Percentiles rank a stretch among this genome's conserved stretches.
phyloP scores from a whole-genome alignment of 2,888 invertebrate genomes.

The Lepidocyrtinus sp. region DNA sequence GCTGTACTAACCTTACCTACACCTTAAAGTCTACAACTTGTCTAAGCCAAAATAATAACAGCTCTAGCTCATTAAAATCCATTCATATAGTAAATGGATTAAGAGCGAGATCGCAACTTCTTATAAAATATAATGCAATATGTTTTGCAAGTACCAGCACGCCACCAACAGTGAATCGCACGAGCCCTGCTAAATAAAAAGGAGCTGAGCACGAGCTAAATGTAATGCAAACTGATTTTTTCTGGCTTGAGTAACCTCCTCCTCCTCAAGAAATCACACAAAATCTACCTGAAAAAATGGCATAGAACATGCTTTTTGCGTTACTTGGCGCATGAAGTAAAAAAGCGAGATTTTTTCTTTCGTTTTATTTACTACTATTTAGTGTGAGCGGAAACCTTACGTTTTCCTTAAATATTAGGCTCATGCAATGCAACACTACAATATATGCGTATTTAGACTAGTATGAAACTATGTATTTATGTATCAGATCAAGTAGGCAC shows the following conservation, averaged over 20 bases:
- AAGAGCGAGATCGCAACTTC: background rate
- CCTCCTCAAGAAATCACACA: conserved; percentile 14
- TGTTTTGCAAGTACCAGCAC: background rate
- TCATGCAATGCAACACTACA: background rate
- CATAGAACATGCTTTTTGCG: conserved; percentile 8
- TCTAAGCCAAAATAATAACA: background rate
- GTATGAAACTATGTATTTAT: background rate
- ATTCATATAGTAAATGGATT: conserved; percentile 12
- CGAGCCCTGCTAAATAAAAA: conserved; percentile 18
- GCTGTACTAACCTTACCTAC: conserved; percentile 8
- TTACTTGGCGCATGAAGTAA: conserved; percentile 19
- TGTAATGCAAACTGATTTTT: conserved; percentile 10
- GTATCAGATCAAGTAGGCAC: too few relatives aligned
- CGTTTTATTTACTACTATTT: conserved; percentile 7
- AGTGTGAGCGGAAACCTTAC: conserved; percentile 9
- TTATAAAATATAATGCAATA: background rate
- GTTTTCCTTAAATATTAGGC: conserved; percentile 5
- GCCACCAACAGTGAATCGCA: conserved; percentile 2
- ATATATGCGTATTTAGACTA: background rate
- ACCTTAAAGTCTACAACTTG: background rate
- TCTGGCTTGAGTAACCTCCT: conserved; percentile 13
- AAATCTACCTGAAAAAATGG: conserved; percentile 16
- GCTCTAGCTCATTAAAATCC: background rate
- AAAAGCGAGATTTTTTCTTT: conserved; percentile 1
- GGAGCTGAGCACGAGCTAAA: conserved; percentile 16